A percentile compares a stretch with the other conserved stretches of the same genome.
phyloP scores from a whole-genome alignment of 2,888 invertebrate genomes.

The Prenolepis imparis region DNA sequence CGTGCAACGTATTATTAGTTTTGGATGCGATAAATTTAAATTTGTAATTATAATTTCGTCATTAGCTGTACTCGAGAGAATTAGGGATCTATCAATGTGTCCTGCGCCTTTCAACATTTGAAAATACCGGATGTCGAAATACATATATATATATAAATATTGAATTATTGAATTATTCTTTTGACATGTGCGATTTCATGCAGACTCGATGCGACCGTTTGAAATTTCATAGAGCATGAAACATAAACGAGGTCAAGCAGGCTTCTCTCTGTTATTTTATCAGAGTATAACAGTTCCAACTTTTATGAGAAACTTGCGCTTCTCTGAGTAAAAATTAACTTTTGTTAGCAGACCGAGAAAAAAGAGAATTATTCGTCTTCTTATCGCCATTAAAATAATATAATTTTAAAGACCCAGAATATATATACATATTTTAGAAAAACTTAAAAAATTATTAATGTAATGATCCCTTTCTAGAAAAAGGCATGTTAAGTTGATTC shows the following conservation, averaged over 20 bases:
- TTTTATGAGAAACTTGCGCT: not conserved
- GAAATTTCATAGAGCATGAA: not conserved
- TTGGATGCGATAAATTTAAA: not conserved
- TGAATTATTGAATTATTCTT: not conserved
- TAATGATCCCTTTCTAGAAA: too few relatives aligned
- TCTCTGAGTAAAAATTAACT: not conserved
- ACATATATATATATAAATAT: not conserved
- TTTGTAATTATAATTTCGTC: conserved; percentile 4
- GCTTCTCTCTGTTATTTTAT: not conserved
- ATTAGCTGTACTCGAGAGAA: conserved; percentile 14
- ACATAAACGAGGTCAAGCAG: not conserved
- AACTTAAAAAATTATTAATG: not conserved
- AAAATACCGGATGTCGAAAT: not conserved
- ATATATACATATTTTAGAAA: not conserved
- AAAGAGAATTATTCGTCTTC: not conserved
- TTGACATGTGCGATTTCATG: not conserved
- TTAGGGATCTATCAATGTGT: not conserved
- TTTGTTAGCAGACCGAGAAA: not conserved
- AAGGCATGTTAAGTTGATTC: too few relatives aligned
- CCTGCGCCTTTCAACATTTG: not conserved
- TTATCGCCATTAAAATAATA: not conserved
- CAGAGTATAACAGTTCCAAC: not conserved
- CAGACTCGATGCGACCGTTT: not conserved
- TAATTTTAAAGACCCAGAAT: not conserved
- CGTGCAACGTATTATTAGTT: conserved; percentile 27